These are phyloP conservation scores for Datnioides undecimradiatus DNA, from an alignment of 2,113 vertebrate genomes.

Conservation along the genomic window DNA sequence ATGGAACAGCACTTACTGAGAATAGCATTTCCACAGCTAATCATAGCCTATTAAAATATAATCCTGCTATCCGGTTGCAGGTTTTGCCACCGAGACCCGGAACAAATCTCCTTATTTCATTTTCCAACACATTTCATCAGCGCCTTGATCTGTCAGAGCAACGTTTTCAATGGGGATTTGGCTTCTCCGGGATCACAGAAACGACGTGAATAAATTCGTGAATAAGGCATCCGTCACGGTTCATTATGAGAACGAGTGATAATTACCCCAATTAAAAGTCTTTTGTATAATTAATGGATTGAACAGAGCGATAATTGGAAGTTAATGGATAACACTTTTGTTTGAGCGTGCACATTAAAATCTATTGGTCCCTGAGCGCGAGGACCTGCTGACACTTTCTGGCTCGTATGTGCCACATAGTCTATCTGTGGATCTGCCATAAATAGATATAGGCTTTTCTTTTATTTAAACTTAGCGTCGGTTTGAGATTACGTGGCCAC, in stretches of 20 bases:
- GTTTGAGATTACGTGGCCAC: background rate
- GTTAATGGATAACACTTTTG: constrained; percentile 98
- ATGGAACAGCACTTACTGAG: background rate
- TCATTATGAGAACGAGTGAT: constrained; percentile 92
- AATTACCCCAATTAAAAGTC: constrained; percentile 98
- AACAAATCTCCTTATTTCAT: constrained; percentile 67
- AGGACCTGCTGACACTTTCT: constrained; percentile 27
- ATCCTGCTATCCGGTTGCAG: constrained; percentile 43
- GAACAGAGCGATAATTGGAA: constrained; percentile 96
- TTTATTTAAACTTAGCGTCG: background rate
- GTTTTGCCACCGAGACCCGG: constrained; percentile 52
- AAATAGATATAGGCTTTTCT: background rate
- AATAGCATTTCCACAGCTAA: constrained; percentile 4
- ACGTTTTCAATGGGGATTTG: constrained; percentile 80
- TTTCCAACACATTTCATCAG: constrained; percentile 69
- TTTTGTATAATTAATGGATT: constrained; percentile 98
- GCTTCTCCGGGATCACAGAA: constrained; percentile 80
- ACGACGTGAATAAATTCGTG: constrained; percentile 86
- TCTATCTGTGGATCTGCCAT: background rate
- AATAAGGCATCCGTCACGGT: constrained; percentile 89
- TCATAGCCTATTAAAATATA: constrained; percentile 45
- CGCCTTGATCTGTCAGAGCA: constrained; percentile 66
- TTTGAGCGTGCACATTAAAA: constrained; percentile 76
- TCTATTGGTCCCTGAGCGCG: constrained; percentile 57
- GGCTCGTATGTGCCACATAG: constrained; percentile 9